These are phyloP conservation scores for Tragelaphus scriptus DNA, from an alignment of 2,113 vertebrate genomes.

Conservation along the genomic window DNA sequence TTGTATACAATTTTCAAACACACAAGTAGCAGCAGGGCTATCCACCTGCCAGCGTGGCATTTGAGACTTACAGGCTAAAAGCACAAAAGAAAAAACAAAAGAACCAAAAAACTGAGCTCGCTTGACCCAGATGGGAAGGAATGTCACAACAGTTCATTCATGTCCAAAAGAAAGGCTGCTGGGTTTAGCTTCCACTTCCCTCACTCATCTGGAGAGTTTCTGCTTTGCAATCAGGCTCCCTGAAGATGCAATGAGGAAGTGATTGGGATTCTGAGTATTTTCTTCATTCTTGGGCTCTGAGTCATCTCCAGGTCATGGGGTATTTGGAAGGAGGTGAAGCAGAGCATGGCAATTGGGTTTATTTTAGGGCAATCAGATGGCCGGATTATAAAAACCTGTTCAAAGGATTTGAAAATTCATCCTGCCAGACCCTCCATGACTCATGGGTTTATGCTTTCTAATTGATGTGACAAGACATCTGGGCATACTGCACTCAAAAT, in stretches of 20 bases:
- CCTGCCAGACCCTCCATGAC: background rate
- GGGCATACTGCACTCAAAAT: background rate
- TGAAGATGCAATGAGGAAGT: constrained; percentile 51
- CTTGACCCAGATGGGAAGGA: background rate
- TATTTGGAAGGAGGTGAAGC: constrained; percentile 46
- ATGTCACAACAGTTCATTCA: background rate
- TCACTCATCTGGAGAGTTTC: constrained; percentile 31
- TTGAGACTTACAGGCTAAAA: background rate
- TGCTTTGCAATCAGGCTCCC: constrained; percentile 12
- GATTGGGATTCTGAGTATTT: constrained; percentile 46
- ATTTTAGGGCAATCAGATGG: constrained; percentile 1
- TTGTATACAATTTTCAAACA: background rate
- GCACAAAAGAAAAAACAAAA: background rate
- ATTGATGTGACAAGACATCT: constrained; percentile 24
- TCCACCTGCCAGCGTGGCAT: background rate
- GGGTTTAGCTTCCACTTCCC: background rate
- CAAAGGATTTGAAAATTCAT: constrained; percentile 32
- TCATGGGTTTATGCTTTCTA: constrained; percentile 34
- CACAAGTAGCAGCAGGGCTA: background rate
- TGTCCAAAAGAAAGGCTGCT: background rate
- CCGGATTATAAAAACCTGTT: constrained; percentile 26
- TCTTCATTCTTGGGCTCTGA: constrained; percentile 58
- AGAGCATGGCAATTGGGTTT: background rate
- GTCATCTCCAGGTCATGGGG: constrained; percentile 33
- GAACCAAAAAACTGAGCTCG: background rate